Percentiles rank a stretch among this genome's conserved stretches.
Evolutionary conservation across 2,113 vertebrate genomes (phyloP).

Genomic region (Indicator indicator): DNA sequence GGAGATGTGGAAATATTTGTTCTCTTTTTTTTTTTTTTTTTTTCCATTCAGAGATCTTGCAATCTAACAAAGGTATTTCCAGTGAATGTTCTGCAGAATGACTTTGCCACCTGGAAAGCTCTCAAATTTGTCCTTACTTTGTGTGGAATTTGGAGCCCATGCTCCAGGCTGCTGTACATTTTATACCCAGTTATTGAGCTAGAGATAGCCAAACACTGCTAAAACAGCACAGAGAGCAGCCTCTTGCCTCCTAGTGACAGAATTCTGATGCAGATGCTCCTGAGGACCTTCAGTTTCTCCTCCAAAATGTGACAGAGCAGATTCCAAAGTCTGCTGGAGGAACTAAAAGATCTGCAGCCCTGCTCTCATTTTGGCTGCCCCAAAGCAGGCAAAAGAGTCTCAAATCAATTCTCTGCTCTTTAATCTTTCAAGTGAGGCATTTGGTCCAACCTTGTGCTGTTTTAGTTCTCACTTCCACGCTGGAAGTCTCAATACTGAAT

Average conservation of each 20-base stretch:
- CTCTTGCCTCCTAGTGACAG: neutral
- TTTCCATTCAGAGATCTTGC: neutral
- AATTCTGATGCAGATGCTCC: neutral
- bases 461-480: neutral
- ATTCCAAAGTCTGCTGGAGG: neutral
- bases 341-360: neutral
- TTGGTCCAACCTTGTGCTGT: neutral
- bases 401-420: neutral
- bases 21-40: neutral
- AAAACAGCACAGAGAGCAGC: neutral
- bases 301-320: neutral
- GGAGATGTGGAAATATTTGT: neutral
- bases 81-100: neutral
- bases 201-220: neutral
- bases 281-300: neutral
- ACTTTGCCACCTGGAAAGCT: neutral
- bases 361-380: neutral
- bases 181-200: neutral
- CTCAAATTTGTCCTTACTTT: neutral
- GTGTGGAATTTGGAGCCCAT: neutral
- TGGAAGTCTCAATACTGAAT: neutral
- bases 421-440: neutral
- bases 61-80: neutral
- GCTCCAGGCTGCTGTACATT: accelerated
- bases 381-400: neutral